Evolutionary conservation across 2,888 invertebrate genomes (phyloP), one percentile per base, ranked within the genome.

Genomic region (Priocnemis perturbator): DNA sequence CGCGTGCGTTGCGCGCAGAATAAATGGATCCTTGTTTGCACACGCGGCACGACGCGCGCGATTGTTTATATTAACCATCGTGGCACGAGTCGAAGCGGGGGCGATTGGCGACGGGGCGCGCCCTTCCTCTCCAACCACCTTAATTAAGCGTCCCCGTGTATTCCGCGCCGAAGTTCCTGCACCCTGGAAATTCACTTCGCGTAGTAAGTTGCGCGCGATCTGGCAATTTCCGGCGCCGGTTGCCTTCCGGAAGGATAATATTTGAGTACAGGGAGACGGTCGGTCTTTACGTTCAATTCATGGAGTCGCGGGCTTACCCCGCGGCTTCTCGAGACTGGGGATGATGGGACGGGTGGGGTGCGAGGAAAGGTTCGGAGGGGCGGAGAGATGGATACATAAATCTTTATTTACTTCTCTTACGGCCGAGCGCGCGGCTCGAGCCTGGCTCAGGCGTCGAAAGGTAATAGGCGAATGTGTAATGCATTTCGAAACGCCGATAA

Each of bases 121-220:
- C 37, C 37, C 14, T 37, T 11, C 1, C 37, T 37, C 37, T 11
- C 37, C 37, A 7, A 11, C 76, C 74, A 64, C 67, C 73, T 77
- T 76, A 77, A 78, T 71, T 73, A 73, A 78, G 71, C 73, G 66
- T 71, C 59, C 66, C 48, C 14, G 47, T 62, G 68, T 64, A 64
- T 69, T 76, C 57, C 67, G 52, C 37, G 50, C 60, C 70, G 26
- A 75, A 77, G 68, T 67, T 71, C 74, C 62, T 59, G 65, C 73
- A 69, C 71, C 4, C 64, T 62, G 64, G 75, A 77, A 78, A 69
- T 76, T 71, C 73, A 48, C 48, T 37, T 11, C 56, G n/a, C n/a
- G 58, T 64, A 66, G 70, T 74, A 72, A 80, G 69, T 75, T 77
- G 67, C 68, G 21, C 68, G 62, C 64, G 50, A 69, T 74, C 64